Percentiles rank a stretch among this genome's conserved stretches.
Conservation (phyloP, 2,888 invertebrate genomes). For the Pristionchus entomophagus region DNA sequence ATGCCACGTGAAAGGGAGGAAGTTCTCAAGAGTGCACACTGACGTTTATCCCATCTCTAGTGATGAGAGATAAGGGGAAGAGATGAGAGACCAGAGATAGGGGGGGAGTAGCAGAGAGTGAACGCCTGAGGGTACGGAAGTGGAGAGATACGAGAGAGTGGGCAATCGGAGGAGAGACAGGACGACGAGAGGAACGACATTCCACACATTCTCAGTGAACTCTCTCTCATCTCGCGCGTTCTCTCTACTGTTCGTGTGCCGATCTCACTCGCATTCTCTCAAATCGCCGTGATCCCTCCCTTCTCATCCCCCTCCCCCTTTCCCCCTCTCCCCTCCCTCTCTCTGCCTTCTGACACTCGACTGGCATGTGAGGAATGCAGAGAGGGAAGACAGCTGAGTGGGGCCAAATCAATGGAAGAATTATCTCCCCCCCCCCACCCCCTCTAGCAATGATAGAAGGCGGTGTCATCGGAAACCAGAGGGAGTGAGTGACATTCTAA, state of each 20-base stretch:
- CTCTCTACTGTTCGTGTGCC: neutral
- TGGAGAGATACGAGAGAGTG: slow-evolving; percentile 4
- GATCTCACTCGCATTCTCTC: too few relatives aligned
- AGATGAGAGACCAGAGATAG: slow-evolving; percentile 1
- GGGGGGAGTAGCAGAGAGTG: neutral
- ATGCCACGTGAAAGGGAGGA: neutral
- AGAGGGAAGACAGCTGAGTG: slow-evolving; percentile 18
- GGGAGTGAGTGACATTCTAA: slow-evolving; percentile 9
- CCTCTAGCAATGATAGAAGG: neutral
- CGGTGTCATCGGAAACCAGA: neutral
- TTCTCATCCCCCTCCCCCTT: too few relatives aligned
- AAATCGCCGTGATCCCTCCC: neutral
- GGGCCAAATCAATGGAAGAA: neutral
- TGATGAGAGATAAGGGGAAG: neutral
- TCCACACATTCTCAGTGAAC: slow-evolving; percentile 33
- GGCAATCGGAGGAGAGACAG: neutral
- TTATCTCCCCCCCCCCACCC: neutral
- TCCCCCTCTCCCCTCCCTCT: neutral
- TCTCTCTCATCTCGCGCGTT: neutral
- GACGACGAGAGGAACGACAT: neutral
- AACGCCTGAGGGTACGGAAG: slow-evolving; percentile 5
- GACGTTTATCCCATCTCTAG: neutral
- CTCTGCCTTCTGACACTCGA: slow-evolving; percentile 14
- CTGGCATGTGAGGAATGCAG: slow-evolving; percentile 20
- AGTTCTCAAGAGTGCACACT: neutral